These are phyloP conservation scores for Leptinotarsa texana DNA, from an alignment of 1,140 invertebrate species.

Conservation along the genomic window DNA sequence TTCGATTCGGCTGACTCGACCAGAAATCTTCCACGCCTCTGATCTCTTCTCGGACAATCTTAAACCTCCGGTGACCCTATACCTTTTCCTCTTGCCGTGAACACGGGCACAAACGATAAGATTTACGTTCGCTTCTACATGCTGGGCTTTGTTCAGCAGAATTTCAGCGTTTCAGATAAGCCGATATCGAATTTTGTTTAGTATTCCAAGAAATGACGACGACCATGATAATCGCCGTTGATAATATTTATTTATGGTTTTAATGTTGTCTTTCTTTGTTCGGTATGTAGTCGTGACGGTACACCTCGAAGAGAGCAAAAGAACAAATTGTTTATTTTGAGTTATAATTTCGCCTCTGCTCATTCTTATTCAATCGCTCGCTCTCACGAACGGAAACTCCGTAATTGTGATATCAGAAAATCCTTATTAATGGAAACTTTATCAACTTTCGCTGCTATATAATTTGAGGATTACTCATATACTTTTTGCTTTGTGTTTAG, in stretches of 20 bases:
- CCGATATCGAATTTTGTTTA: slow-evolving; percentile 16
- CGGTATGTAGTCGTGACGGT: too few species aligned
- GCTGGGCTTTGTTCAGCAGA: slow-evolving; percentile 26
- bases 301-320: too few species aligned
- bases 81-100: slow-evolving; percentile 19
- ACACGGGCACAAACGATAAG: slow-evolving; percentile 16
- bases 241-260: slow-evolving; percentile 12
- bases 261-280: slow-evolving; percentile 10
- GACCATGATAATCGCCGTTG: not conserved
- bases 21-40: not conserved
- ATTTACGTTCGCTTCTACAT: slow-evolving; percentile 19
- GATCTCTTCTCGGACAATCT: slow-evolving; percentile 12
- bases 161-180: slow-evolving; percentile 23
- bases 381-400: not conserved
- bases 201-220: slow-evolving; percentile 15
- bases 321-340: not conserved
- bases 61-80: slow-evolving; percentile 16
- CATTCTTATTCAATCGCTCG: not conserved
- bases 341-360: slow-evolving; percentile 1
- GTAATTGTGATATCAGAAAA: not conserved
- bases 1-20: not conserved
- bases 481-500: too few species aligned
- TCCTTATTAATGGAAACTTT: too few species aligned
- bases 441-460: too few species aligned
- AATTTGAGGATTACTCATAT: too few species aligned